Evolutionary conservation across 2,797 vertebrate species (phyloP).

Genomic region (Glossophaga mutica): DNA sequence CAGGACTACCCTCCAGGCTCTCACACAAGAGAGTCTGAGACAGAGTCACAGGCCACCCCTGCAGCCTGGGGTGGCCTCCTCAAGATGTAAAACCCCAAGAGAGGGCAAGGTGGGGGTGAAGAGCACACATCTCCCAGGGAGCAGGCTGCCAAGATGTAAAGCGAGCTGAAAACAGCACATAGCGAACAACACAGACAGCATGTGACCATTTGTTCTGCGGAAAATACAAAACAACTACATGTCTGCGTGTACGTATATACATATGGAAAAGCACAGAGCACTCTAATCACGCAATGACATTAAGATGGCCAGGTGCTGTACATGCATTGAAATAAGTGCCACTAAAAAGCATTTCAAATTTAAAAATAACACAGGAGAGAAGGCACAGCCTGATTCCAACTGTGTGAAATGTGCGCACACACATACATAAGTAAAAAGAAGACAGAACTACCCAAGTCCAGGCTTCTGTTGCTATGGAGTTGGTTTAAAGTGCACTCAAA

Average conservation of each 20-base stretch:
- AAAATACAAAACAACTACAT: neutral
- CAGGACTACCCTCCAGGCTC: neutral
- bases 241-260: neutral
- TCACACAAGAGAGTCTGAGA: neutral
- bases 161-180: neutral
- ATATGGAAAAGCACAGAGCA: neutral
- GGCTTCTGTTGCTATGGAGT: fast-evolving
- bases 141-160: neutral
- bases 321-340: fast-evolving
- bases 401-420: fast-evolving
- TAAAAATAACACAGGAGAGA: neutral
- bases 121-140: neutral
- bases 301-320: fast-evolving
- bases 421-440: neutral
- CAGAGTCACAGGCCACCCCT: neutral
- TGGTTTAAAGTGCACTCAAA: fast-evolving
- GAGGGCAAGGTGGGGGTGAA: neutral
- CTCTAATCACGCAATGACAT: fast-evolving
- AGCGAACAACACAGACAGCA: neutral
- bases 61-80: neutral
- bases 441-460: neutral
- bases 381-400: fast-evolving
- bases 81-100: neutral
- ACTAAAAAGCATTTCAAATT: neutral
- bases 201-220: neutral